These are phyloP conservation scores for Erpornis zantholeuca DNA, from an alignment of 2,113 vertebrate species.

Conservation along the genomic window DNA sequence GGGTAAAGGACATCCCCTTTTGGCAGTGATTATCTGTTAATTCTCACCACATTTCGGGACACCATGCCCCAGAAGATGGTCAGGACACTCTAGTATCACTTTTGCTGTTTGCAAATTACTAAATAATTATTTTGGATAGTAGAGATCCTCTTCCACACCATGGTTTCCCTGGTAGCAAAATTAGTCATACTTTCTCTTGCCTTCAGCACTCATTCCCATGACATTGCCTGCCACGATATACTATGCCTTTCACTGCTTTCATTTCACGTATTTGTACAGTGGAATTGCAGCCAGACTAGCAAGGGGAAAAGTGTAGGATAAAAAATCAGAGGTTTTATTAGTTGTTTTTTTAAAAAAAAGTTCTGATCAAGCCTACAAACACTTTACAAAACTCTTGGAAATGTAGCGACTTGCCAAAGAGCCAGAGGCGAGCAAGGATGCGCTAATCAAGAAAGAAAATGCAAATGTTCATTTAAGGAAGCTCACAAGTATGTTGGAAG, in stretches of 20 bases:
- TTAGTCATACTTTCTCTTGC: neutral
- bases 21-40: neutral
- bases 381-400: neutral
- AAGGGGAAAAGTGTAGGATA: neutral
- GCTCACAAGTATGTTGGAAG: neutral
- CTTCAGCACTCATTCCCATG: neutral
- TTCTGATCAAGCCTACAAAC: neutral
- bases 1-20: neutral
- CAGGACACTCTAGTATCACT: neutral
- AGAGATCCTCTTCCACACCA: neutral
- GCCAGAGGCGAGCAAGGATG: neutral
- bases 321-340: accelerated
- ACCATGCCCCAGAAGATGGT: neutral
- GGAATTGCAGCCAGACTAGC: neutral
- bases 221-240: neutral
- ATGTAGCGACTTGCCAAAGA: neutral
- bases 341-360: neutral
- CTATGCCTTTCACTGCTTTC: accelerated
- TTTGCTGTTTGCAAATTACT: neutral
- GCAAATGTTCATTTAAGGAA: neutral
- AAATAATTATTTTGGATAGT: neutral
- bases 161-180: neutral
- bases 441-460: neutral
- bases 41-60: neutral
- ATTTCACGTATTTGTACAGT: neutral